A percentile compares a stretch with the other conserved stretches of the same genome.
These are phyloP conservation scores for Tachycineta bicolor DNA, from an alignment of 2,113 vertebrate species.

Conservation along the genomic window DNA sequence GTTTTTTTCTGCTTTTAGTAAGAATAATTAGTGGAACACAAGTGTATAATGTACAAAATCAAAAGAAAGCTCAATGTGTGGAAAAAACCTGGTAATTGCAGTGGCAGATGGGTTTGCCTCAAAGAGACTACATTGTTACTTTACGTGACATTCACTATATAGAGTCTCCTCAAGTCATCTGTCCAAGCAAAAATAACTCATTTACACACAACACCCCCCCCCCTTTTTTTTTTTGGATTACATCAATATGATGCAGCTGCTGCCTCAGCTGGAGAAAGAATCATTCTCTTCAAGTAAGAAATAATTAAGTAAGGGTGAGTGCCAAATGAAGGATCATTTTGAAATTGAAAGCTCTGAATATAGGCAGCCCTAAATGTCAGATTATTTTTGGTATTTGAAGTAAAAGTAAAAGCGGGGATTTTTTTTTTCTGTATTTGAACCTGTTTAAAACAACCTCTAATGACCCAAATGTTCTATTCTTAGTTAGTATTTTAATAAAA, in stretches of 20 bases:
- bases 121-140: neutral
- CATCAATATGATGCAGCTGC: constrained; percentile 15
- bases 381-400: constrained; percentile 17
- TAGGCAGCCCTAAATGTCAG: neutral
- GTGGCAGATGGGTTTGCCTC: neutral
- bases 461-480: neutral
- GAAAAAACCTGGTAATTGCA: neutral
- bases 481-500: constrained; percentile 21
- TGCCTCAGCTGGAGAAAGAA: neutral
- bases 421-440: neutral
- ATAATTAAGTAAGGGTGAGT: constrained; percentile 16
- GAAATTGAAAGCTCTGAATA: constrained; percentile 14
- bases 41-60: neutral
- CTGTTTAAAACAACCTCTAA: neutral
- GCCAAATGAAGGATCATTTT: neutral
- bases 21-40: neutral
- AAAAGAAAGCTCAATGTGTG: neutral
- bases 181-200: neutral
- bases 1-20: neutral
- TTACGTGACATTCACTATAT: neutral
- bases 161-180: neutral
- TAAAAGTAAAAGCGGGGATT: neutral
- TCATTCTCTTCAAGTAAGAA: constrained; percentile 5
- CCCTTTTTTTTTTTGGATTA: neutral
- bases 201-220: neutral